A percentile compares a stretch with the other conserved stretches of the same genome.
phyloP scores from a whole-genome alignment of 2,113 vertebrate species.

The Tapirus terrestris region DNA sequence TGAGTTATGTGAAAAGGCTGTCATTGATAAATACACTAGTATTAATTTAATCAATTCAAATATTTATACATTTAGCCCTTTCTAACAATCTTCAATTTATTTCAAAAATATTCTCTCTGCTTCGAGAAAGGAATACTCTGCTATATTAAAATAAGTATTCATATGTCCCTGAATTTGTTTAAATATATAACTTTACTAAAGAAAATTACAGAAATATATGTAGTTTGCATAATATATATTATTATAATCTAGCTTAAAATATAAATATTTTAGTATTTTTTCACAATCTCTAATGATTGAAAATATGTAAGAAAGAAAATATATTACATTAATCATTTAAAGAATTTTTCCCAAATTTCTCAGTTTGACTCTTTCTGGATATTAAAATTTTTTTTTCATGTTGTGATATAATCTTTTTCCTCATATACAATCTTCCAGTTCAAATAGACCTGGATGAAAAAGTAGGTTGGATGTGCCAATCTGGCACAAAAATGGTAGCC shows the following conservation, averaged over 20 bases:
- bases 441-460: slow-evolving; percentile 45
- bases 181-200: background rate
- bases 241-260: background rate
- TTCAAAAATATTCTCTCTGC: background rate
- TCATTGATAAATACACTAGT: background rate
- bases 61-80: background rate
- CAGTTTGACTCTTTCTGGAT: background rate
- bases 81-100: background rate
- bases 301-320: background rate
- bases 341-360: background rate
- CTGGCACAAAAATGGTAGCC: slow-evolving; percentile 57
- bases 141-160: background rate
- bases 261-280: background rate
- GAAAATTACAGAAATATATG: background rate
- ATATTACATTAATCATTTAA: background rate
- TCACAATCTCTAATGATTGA: background rate
- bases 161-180: background rate
- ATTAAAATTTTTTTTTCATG: slow-evolving; percentile 36
- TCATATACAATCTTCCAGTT: slow-evolving; percentile 17
- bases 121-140: background rate
- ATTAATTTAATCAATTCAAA: background rate
- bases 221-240: background rate
- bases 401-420: slow-evolving; percentile 23
- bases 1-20: background rate
- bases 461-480: background rate